These are phyloP conservation scores for Enoplosus armatus DNA, from an alignment of 2,797 vertebrate genomes.

Conservation along the genomic window DNA sequence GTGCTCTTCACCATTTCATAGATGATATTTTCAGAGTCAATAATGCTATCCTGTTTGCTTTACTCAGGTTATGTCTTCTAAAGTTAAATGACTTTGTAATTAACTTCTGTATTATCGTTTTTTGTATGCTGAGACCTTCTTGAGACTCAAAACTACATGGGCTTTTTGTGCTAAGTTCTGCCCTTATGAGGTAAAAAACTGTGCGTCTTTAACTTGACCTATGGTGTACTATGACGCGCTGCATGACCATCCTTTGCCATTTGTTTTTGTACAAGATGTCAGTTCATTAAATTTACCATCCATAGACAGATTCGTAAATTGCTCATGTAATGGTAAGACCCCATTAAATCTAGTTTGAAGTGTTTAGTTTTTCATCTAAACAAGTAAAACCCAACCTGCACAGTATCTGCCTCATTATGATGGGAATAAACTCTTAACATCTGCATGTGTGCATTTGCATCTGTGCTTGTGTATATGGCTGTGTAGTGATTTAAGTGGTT, in stretches of 20 bases:
- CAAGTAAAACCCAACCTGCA: constrained; percentile 79
- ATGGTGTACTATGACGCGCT: not conserved
- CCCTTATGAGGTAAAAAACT: not conserved
- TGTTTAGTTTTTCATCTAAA: constrained; percentile 71
- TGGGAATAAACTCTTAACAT: constrained; percentile 74
- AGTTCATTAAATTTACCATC: constrained; percentile 38
- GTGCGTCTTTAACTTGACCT: not conserved
- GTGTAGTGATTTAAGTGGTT: constrained; percentile 78
- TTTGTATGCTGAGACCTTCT: not conserved
- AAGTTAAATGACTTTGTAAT: constrained; percentile 25
- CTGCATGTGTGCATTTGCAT: constrained; percentile 75
- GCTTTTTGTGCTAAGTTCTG: not conserved
- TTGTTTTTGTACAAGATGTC: constrained; percentile 34
- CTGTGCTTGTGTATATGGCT: constrained; percentile 63
- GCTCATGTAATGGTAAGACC: constrained; percentile 44
- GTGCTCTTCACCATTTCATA: constrained; percentile 37
- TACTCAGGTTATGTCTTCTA: constrained; percentile 2
- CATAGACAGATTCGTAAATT: constrained; percentile 46
- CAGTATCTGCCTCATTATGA: constrained; percentile 79
- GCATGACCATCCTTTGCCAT: constrained; percentile 18
- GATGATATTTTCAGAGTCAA: constrained; percentile 44
- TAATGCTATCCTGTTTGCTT: constrained; percentile 22
- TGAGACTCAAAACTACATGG: not conserved
- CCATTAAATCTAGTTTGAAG: constrained; percentile 73
- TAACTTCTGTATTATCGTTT: not conserved